These are phyloP conservation scores for Drosophila hydei DNA, from an alignment of 1,140 invertebrate genomes.

Conservation along the genomic window DNA sequence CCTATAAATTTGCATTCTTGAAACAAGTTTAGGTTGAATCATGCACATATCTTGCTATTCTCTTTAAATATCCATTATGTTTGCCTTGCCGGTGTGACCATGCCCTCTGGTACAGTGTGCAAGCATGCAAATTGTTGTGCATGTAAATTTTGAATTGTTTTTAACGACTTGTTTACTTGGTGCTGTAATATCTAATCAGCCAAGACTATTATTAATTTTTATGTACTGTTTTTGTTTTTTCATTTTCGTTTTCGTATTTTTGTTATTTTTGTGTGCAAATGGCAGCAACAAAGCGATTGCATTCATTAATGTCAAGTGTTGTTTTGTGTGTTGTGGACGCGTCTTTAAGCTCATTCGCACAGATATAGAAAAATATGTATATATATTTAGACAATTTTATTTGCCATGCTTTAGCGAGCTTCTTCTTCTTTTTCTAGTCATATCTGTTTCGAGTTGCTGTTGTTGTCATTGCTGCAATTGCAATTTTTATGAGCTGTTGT, in stretches of 20 bases:
- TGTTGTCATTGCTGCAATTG: conserved; percentile 31
- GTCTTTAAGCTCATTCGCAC: conserved; percentile 53
- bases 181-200: conserved; percentile 66
- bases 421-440: neutral
- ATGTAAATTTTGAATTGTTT: conserved; percentile 7
- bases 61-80: neutral
- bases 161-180: conserved; percentile 53
- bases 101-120: conserved; percentile 2
- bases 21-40: too few relatives aligned
- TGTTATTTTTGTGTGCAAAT: conserved; percentile 12
- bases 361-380: conserved; percentile 19
- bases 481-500: conserved; percentile 39
- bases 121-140: conserved; percentile 22
- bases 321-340: conserved; percentile 36
- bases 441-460: conserved; percentile 10
- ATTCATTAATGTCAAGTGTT: conserved; percentile 64
- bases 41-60: too few relatives aligned
- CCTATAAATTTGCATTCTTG: too few relatives aligned
- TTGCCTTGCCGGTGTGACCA: conserved; percentile 8
- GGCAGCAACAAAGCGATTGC: conserved; percentile 60
- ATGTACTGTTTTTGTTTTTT: conserved; percentile 17
- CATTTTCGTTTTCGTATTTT: neutral
- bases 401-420: conserved; percentile 4
- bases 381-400: conserved; percentile 14
- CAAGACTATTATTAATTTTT: conserved; percentile 57